phyloP scores from a whole-genome alignment of 2,888 invertebrate genomes.

The Adelognathus sp. region DNA sequence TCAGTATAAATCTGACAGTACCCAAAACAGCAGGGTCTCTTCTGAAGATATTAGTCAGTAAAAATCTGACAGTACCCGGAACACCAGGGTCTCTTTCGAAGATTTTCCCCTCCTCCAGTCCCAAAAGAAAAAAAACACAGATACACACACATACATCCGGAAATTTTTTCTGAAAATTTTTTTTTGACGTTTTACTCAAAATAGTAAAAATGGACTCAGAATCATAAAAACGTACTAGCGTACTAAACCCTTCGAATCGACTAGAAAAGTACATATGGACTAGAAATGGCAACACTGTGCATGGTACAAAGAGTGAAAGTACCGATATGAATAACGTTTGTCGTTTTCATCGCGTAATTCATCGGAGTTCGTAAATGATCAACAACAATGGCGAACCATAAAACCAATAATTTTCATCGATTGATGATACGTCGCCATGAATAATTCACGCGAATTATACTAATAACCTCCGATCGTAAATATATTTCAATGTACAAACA shows the following conservation, averaged over 20 bases:
- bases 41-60: too few species aligned
- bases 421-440: neutral
- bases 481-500: slow-evolving; percentile 37
- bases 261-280: too few species aligned
- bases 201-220: neutral
- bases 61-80: too few species aligned
- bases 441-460: neutral
- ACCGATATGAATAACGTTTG: neutral
- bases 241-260: too few species aligned
- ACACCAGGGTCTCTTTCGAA: too few species aligned
- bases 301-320: neutral
- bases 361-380: neutral
- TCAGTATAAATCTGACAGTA: too few species aligned
- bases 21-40: too few species aligned
- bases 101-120: too few species aligned
- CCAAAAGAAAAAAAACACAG: too few species aligned
- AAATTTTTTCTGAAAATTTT: neutral
- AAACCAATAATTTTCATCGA: neutral
- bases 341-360: neutral
- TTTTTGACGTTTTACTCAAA: neutral
- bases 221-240: neutral
- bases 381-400: neutral
- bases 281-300: too few species aligned
- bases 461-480: slow-evolving; percentile 23
- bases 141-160: neutral